Base-by-base conservation (phyloP, 2,888 invertebrate genomes). In the Xylocampa areola region DNA sequence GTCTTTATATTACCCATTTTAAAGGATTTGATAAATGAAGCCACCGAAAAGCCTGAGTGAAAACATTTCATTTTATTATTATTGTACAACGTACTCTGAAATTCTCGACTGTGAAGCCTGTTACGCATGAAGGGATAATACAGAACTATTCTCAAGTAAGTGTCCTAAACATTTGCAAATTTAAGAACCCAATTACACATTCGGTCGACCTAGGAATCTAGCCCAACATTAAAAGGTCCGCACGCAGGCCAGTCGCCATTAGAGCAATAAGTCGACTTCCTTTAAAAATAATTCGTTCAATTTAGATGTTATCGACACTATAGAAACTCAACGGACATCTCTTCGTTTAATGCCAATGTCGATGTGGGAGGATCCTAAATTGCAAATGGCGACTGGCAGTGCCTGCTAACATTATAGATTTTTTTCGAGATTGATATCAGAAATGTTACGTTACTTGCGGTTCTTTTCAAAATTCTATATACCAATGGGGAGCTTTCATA, bases 251-350 rank as follows among this genome's bases (percentile, higher is more conserved):
- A 29, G 13, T 37, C 36, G n/a, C 25, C 17, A 65, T 49, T 65
- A 66, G 33, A 43, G 10, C 65, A 64, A 59, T 53, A 49, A 61
- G 25, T 55, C 30, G 47, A 66, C 66, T 66, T 66, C 66, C 66
- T 66, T 16, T 29, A 47, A 50, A 11, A 61, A 47, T 55, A 66
- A 66, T 65, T 55, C 32, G 35, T 50, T 51, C 67, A 69, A 67
- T 69, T 69, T 49, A 70, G 67, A 67, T 53, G 33, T 21, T 67
- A 70, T 70, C 67, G 63, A 53, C 58, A 40, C 55, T 55, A 68
- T 52, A 62, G 58, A 53, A 47, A 59, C 47, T 36, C 51, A 45
- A 55, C 69, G 55, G 59, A 33, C 54, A 53, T 50, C 43, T 35
- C 49, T 63, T 63, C 47, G 44, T 50, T 54, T 44, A 66, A 51